Base-by-base conservation (phyloP, 2,113 vertebrate genomes). In the Oncorhynchus mykiss region DNA sequence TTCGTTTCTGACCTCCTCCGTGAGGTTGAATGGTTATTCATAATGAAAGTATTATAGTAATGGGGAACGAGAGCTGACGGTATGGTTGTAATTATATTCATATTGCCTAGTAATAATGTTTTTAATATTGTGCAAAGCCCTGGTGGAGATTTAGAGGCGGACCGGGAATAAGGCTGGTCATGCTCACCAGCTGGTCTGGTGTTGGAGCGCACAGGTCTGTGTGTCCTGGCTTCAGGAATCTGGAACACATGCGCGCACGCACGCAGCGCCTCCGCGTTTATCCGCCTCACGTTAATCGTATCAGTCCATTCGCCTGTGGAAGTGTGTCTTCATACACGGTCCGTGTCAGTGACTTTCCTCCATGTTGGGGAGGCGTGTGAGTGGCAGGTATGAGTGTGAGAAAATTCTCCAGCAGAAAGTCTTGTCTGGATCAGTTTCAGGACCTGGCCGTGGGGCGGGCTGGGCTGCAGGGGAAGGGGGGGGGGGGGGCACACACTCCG, bases 391-490 rank as follows among this genome's bases (percentile, higher is more conserved):
- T 24, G 84, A 93, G 92, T 94, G 92, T 94, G 92, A 93, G 92
- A 94, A 93, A 92, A 82, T 88, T 88, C 81, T 77, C 77, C 69
- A 3, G 76, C 73, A 87, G 88, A 88, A 92, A 91, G 80, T 70
- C 78, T 81, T 81, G 90, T 83, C 81, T 85, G 89, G 89, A 92
- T 93, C 88, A 78, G 82, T 92, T 93, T 92, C 93, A 92, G 90
- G 90, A 87, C 86, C 31, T 79, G 88, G 85, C 89, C 48, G 24
- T 39, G 59, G 82, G 13, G 75, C 68, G 72, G 72, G 73, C 73
- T 54, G 70, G 78, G 68, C 83, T 67, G 49, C 57, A 66, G 73
- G 70, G 59, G n/a, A 3, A 27, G 3, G 27, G 27, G 3, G 27
- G 27, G 27, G 27, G 2, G 27, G 27, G 27, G 22, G 1, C 22